Base-by-base conservation (phyloP, 2,113 vertebrate genomes). In the Lepus europaeus region DNA sequence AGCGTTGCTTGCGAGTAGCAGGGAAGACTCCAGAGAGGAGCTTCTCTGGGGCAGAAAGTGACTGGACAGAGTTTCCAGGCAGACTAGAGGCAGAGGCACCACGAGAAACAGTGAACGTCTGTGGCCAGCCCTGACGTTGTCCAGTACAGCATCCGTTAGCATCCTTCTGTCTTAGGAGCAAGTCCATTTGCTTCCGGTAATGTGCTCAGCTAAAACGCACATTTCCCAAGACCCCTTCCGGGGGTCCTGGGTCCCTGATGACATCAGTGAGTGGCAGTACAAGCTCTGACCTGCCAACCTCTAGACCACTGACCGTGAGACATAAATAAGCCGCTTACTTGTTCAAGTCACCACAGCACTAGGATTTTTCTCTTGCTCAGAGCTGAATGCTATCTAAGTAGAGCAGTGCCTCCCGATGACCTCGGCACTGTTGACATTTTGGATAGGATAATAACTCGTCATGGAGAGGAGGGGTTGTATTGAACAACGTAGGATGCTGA, bases 321-420 rank as follows among this genome's bases (percentile, higher is more conserved):
- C 63, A 70, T n/a, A 73, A 81, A 87, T 33, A 77, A 33, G 45
- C 3, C 22, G 85, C 56, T 83, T 39, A 85, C 64, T 92, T 92
- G 77, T n/a, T 87, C 63, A 91, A 59, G 36, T 92, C 64, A 39
- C 61, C 70, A 17, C 56, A 76, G 72, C 25, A 14, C 3, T 68
- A 36, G 53, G 25, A 11, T 2, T 59, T 82, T 82, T 70, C 8
- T 87, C 29, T 81, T 87, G 45, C 29, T 84, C 39, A 70, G 68
- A 33, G n/a, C 63, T 86, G 70, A 69, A 70, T 53, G 23, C 17
- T 56, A 1, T 74, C 59, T 59, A 64, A 29, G 33, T 14, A 64
- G 19, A 89, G n/a, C 25, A 73, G 70, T 20, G 59, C 83, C 87
- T 70, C 77, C 29, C 3, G 6, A 66, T 22, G 12, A 90, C 53